phyloP scores from a whole-genome alignment of 2,113 vertebrate species.

The Sebastes fasciatus region DNA sequence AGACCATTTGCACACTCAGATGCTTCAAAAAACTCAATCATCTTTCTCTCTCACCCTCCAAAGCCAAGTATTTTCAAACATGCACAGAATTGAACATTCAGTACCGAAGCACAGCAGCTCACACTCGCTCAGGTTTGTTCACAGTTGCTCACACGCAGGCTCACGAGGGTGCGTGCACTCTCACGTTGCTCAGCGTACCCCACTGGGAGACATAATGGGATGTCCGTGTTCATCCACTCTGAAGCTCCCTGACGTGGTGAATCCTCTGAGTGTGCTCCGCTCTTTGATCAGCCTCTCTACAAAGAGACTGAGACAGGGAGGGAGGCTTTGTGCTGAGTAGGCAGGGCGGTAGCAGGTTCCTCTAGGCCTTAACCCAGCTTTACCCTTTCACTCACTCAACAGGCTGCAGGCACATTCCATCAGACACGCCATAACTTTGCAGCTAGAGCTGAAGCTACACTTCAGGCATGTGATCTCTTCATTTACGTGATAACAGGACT shows the following conservation, averaged over 20 bases:
- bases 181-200: conserved; percentile 23
- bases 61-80: conserved; percentile 5
- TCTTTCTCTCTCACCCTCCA: conserved; percentile 5
- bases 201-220: conserved; percentile 62
- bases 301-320: conserved; percentile 60
- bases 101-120: conserved; percentile 9
- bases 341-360: conserved; percentile 56
- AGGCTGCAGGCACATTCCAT: conserved; percentile 19
- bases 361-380: conserved; percentile 59
- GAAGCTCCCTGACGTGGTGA: conserved; percentile 60
- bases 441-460: background rate
- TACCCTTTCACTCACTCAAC: conserved; percentile 45
- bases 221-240: conserved; percentile 64
- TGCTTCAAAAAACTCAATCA: conserved; percentile 38
- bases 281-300: conserved; percentile 75
- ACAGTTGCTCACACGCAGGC: conserved; percentile 20
- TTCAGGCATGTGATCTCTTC: background rate
- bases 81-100: conserved; percentile 31
- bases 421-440: background rate
- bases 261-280: conserved; percentile 60
- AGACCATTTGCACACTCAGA: conserved; percentile 23
- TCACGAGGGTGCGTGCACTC: conserved; percentile 11
- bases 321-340: conserved; percentile 57
- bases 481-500: background rate
- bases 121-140: background rate